A percentile compares a stretch with the other conserved stretches of the same genome.
These are phyloP conservation scores for Polietes domitor DNA, from an alignment of 2,888 invertebrate genomes.

Conservation along the genomic window DNA sequence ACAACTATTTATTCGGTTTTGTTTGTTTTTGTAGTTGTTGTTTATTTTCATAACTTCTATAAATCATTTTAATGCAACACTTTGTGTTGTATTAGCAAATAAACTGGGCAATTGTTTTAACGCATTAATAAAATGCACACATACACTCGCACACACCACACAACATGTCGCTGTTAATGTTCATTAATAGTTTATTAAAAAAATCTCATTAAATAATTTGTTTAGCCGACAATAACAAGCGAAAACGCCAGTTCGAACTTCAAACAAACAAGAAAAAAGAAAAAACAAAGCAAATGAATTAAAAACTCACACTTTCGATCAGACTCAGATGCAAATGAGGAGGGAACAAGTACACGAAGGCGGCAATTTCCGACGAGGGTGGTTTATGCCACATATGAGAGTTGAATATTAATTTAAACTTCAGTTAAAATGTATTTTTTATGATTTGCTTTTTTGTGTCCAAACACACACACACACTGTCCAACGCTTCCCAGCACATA, in stretches of 20 bases:
- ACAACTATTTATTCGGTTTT: constrained; percentile 1
- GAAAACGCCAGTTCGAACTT: neutral
- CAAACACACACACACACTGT: neutral
- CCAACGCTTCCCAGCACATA: constrained; percentile 38
- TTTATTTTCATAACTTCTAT: neutral
- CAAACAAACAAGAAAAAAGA: neutral
- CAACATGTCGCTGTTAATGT: constrained; percentile 16
- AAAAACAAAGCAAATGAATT: neutral
- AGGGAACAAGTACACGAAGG: too few relatives aligned
- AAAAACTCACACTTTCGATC: constrained; percentile 4
- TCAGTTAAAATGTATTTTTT: neutral
- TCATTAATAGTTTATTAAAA: constrained; percentile 44
- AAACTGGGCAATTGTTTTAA: neutral
- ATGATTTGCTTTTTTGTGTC: constrained; percentile 11
- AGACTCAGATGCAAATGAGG: constrained; percentile 17
- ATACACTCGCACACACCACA: neutral
- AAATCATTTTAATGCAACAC: constrained; percentile 12
- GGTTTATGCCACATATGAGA: constrained; percentile 43
- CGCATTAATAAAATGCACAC: neutral
- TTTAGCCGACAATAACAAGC: neutral
- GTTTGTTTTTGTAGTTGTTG: neutral
- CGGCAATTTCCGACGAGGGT: too few relatives aligned
- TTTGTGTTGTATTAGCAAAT: neutral
- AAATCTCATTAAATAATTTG: constrained; percentile 31
- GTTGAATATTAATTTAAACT: constrained; percentile 55